Conservation (phyloP, 2,888 invertebrate genomes). For the Tinea trinotella region DNA sequence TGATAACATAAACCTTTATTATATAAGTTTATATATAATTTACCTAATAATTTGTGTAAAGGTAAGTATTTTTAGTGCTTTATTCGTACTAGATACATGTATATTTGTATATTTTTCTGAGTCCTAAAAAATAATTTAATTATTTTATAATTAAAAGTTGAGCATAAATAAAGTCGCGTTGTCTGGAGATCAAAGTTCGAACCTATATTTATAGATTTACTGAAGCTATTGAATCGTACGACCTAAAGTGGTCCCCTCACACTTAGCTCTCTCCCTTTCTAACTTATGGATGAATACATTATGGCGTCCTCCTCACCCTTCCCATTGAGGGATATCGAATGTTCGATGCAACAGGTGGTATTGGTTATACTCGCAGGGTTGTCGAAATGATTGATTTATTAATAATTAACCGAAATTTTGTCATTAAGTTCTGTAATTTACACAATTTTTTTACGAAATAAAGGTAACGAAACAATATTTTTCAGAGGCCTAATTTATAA, state of each 20-base stretch:
- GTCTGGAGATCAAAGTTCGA: slow-evolving; percentile 43
- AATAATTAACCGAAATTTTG: too few species aligned
- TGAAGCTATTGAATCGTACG: slow-evolving; percentile 64
- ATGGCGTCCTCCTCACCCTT: slow-evolving; percentile 35
- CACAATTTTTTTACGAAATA: too few species aligned
- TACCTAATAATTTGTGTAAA: too few species aligned
- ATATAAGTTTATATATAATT: too few species aligned
- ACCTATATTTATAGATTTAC: slow-evolving; percentile 61
- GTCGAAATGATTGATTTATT: slow-evolving; percentile 46
- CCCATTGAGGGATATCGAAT: slow-evolving; percentile 71
- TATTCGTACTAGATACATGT: too few species aligned
- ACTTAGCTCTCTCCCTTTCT: slow-evolving; percentile 36
- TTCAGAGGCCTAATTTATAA: too few species aligned
- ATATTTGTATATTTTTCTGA: too few species aligned
- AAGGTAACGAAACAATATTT: too few species aligned
- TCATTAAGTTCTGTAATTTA: too few species aligned
- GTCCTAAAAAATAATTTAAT: too few species aligned
- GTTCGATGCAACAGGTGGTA: slow-evolving; percentile 67
- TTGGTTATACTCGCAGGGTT: slow-evolving; percentile 61
- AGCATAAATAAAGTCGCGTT: slow-evolving; percentile 29
- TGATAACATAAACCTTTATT: too few species aligned
- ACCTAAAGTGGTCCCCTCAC: slow-evolving; percentile 56
- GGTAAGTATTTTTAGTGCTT: too few species aligned
- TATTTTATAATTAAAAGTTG: slow-evolving; percentile 35
- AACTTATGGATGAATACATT: slow-evolving; percentile 25